phyloP scores from a whole-genome alignment of 2,113 vertebrate species.

The Bubalus kerabau region DNA sequence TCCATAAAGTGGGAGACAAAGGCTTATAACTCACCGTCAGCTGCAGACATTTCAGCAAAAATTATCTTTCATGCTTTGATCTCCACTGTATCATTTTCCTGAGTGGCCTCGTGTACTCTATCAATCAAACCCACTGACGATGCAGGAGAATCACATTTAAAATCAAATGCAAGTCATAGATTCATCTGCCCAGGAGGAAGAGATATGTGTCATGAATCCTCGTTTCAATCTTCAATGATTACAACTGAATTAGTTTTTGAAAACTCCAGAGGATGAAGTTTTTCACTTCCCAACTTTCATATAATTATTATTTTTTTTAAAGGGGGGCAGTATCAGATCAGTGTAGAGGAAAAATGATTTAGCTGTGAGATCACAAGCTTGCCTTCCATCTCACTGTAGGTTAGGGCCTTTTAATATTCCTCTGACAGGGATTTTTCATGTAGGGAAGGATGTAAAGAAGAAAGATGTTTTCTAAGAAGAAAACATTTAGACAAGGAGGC shows the following conservation, averaged over 20 bases:
- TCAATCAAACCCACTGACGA: conserved; percentile 79
- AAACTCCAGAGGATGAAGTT: conserved; percentile 55
- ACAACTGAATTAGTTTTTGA: conserved; percentile 65
- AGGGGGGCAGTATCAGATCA: neutral
- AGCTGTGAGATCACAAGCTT: neutral
- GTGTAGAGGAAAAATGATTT: neutral
- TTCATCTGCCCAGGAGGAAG: conserved; percentile 75
- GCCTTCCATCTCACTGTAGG: neutral
- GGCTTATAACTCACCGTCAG: conserved; percentile 78
- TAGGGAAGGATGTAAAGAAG: conserved; percentile 1
- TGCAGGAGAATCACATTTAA: conserved; percentile 76
- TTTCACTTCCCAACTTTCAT: neutral
- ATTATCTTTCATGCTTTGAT: conserved; percentile 81
- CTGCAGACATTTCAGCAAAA: conserved; percentile 77
- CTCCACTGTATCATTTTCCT: conserved; percentile 80
- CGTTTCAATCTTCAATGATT: conserved; percentile 72
- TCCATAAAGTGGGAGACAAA: conserved; percentile 84
- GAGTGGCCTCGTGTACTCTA: conserved; percentile 77
- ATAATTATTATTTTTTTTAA: conserved; percentile 21
- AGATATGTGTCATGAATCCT: conserved; percentile 61
- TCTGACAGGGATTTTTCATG: neutral
- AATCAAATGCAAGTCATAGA: conserved; percentile 77
- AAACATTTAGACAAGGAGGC: conserved; percentile 46
- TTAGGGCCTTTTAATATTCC: conserved; percentile 26
- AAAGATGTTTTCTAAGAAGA: conserved; percentile 38